Evolutionary conservation across 1,140 invertebrate species (phyloP).

Genomic region (Caenorhabditis remanei): DNA sequence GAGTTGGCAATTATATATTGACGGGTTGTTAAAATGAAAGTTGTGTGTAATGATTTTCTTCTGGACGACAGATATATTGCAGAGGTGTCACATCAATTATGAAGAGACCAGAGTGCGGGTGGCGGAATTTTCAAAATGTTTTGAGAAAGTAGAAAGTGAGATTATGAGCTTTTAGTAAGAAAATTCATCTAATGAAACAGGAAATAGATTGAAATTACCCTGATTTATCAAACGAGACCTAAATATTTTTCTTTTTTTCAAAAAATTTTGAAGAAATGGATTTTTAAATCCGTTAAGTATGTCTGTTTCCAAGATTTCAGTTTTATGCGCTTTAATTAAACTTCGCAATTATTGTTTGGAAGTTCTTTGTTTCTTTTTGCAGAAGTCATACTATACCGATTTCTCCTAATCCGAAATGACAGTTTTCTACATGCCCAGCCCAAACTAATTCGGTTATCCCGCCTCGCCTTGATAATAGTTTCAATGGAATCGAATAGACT

Average conservation of each 20-base stretch:
- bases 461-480: not conserved
- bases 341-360: not conserved
- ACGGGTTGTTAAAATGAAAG: not conserved
- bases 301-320: too few relatives aligned
- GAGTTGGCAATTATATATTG: slow-evolving; percentile 30
- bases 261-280: too few relatives aligned
- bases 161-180: not conserved
- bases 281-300: too few relatives aligned
- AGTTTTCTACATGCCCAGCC: not conserved
- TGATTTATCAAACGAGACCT: too few relatives aligned
- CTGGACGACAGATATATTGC: not conserved
- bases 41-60: not conserved
- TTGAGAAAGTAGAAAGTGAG: not conserved
- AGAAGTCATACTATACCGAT: not conserved
- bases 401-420: slow-evolving; percentile 23
- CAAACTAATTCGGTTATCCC: slow-evolving; percentile 33
- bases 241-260: too few relatives aligned
- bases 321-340: too few relatives aligned
- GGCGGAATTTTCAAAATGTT: not conserved
- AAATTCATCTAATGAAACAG: too few relatives aligned
- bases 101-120: not conserved
- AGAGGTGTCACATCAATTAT: slow-evolving; percentile 49
- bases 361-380: slow-evolving; percentile 29
- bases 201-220: too few relatives aligned
- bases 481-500: slow-evolving; percentile 13